Conservation (phyloP, 2,113 vertebrate species). For the Symphodus melops region DNA sequence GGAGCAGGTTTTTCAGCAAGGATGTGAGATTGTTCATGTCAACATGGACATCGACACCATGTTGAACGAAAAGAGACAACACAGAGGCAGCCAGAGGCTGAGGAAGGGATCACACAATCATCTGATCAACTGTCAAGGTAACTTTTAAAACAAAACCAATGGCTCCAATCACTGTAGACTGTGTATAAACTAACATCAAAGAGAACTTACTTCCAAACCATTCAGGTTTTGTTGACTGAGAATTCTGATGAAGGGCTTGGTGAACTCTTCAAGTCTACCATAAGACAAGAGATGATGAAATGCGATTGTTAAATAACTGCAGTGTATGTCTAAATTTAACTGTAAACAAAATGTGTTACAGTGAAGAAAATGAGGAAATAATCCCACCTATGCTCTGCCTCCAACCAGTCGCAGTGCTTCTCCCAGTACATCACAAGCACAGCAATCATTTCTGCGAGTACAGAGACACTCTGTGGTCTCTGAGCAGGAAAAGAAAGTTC, state of each 20-base stretch:
- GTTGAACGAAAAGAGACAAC: conserved; percentile 73
- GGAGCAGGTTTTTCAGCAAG: conserved; percentile 62
- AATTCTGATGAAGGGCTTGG: conserved; percentile 71
- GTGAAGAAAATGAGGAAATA: fast-evolving
- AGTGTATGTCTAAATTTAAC: background rate
- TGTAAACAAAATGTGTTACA: too few species aligned
- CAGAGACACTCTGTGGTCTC: conserved; percentile 61
- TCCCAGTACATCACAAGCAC: conserved; percentile 75
- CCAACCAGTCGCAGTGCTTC: conserved; percentile 65
- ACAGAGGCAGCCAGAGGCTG: conserved; percentile 77
- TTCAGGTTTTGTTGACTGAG: conserved; percentile 66
- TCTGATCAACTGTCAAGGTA: background rate
- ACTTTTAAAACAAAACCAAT: background rate
- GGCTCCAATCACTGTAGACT: background rate
- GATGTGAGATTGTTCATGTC: conserved; percentile 60
- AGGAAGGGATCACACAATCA: conserved; percentile 24
- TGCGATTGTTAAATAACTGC: background rate
- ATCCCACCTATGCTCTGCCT: conserved; percentile 70
- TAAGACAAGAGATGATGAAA: conserved; percentile 30
- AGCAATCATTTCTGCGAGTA: conserved; percentile 71
- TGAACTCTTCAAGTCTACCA: conserved; percentile 73
- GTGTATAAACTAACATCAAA: background rate
- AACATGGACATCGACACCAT: conserved; percentile 59
- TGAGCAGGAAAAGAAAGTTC: conserved; percentile 25
- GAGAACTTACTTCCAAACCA: conserved; percentile 73